phyloP scores from a whole-genome alignment of 64 coral and sea anemone species.

The Pachyseris speciosa region DNA sequence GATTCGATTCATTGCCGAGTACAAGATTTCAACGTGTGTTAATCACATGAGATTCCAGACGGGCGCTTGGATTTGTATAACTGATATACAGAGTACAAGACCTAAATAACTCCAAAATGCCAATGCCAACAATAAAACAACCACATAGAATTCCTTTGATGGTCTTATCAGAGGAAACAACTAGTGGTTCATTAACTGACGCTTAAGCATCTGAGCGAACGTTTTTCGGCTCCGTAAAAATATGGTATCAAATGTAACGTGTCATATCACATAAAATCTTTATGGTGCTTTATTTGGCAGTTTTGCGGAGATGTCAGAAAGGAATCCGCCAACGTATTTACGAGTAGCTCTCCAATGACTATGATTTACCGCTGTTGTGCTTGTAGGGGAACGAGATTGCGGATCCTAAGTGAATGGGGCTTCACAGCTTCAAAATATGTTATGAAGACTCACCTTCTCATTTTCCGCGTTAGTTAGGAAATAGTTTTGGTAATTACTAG shows the following conservation, averaged over 20 bases:
- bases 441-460: slow-evolving; percentile 41
- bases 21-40: neutral
- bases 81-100: neutral
- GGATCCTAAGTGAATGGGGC: neutral
- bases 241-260: neutral
- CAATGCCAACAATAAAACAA: neutral
- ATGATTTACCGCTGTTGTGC: neutral
- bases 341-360: neutral
- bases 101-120: neutral
- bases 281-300: neutral
- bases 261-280: slow-evolving; percentile 36
- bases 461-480: slow-evolving; percentile 35
- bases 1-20: neutral
- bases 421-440: neutral
- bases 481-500: slow-evolving; percentile 36
- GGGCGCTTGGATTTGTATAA: neutral
- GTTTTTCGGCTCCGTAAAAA: neutral
- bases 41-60: slow-evolving; percentile 2
- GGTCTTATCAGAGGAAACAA: neutral
- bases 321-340: neutral
- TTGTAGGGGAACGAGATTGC: neutral
- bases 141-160: neutral
- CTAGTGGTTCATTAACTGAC: neutral
- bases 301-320: neutral
- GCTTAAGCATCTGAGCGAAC: neutral